Conservation (phyloP, 2,888 invertebrate genomes). For the Cephus runcator region DNA sequence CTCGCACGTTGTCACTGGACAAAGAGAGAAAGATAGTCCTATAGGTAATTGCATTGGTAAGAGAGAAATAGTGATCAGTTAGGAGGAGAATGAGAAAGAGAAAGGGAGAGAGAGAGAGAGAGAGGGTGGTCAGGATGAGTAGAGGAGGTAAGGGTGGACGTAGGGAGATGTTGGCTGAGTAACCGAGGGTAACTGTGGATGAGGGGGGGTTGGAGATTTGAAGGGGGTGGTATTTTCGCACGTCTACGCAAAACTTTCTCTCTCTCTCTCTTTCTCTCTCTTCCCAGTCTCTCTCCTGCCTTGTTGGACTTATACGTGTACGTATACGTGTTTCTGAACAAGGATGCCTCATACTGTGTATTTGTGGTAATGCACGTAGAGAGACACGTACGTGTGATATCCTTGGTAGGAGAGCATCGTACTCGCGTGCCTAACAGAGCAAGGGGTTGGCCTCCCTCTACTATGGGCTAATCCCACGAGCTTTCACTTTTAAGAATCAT, state of each 20-base stretch:
- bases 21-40: conserved; percentile 8
- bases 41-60: conserved; percentile 7
- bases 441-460: neutral
- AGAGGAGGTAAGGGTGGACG: neutral
- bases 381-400: neutral
- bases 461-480: neutral
- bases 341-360: neutral
- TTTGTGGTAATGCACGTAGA: neutral
- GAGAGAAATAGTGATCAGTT: conserved; percentile 21
- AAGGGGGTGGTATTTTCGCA: neutral
- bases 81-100: conserved; percentile 30
- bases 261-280: conserved; percentile 1
- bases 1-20: conserved; percentile 1
- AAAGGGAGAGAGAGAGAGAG: conserved; percentile 29
- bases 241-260: neutral
- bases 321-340: neutral
- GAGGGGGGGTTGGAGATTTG: neutral
- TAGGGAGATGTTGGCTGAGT: neutral
- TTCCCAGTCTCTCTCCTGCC: conserved; percentile 10
- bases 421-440: neutral
- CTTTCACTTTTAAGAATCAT: neutral
- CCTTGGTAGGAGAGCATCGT: neutral
- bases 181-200: neutral
- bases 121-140: conserved; percentile 3
- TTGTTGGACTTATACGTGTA: conserved; percentile 18